Evolutionary conservation across 1,140 invertebrate genomes (phyloP), one percentile per base, ranked within the genome.

Genomic region (Macrotrachela quadricornifera): DNA sequence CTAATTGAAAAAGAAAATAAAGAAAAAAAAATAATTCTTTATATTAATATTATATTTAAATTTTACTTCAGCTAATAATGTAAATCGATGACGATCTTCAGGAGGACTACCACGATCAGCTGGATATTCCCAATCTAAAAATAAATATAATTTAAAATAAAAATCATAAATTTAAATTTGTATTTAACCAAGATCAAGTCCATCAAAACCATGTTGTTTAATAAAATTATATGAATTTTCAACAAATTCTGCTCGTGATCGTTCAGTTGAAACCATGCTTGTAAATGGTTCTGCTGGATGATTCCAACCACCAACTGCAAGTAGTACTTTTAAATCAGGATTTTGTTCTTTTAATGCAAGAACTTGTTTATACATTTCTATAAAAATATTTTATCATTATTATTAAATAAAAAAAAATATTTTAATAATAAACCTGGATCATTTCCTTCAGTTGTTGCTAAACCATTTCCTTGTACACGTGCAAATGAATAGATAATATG

Each of bases 401-500:
- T 4, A 30, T 30, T 30, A 8, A 30, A 4, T 30, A 2, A 30
- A 30, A 30, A 4, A 30, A 4, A 30, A 4, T 4, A 30, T 30
- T 4, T 30, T 8, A 30, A 30, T 30, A 2, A 30, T 8, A 30
- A 30, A 30, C 21, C 21, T 30, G 21, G 21, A 30, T 30, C 21
- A 30, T 30, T 30, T 30, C 21, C 21, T 30, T 30, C 21, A 30
- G 21, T 30, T 4, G 21, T 4, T 30, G 21, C 21, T 30, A 30
- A 30, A 30, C 8, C 21, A 30, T 30, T 30, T 4, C 21, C 21
- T 30, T 30, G 21, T 30, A 30, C 21, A 30, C 21, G 21, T 30
- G 83, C 86, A 66, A 92, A 91, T 6, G 86, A 85, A 66, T 90
- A 91, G 46, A 91, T 80, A 50, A 94, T 73, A 76, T 92, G 86